Percentiles rank a stretch among this genome's conserved stretches.
Evolutionary conservation across 2,113 vertebrate genomes (phyloP).

Genomic region (Telmatochromis brichardi): DNA sequence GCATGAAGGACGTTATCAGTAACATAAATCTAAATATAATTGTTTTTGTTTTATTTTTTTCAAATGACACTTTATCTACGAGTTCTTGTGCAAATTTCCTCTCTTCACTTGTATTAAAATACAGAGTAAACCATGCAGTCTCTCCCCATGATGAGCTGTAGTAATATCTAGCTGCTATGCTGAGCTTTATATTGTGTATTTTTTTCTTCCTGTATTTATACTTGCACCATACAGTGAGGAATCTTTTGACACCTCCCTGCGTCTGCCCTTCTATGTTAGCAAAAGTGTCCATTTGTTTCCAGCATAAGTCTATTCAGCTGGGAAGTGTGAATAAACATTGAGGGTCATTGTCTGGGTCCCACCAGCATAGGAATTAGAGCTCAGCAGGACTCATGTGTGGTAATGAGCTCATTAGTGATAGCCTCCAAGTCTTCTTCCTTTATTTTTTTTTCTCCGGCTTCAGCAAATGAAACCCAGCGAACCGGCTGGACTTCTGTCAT

Average conservation of each 20-base stretch:
- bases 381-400: background rate
- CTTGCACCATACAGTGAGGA: background rate
- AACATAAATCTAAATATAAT: background rate
- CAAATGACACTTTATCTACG: background rate
- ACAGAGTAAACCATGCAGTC: background rate
- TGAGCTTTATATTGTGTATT: background rate
- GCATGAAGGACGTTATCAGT: background rate
- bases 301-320: background rate
- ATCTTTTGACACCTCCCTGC: background rate
- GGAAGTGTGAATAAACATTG: background rate
- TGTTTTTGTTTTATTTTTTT: background rate
- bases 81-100: background rate
- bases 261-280: background rate
- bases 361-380: background rate
- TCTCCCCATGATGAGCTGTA: background rate
- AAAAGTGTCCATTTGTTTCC: background rate
- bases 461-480: background rate
- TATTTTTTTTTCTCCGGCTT: background rate
- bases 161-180: background rate
- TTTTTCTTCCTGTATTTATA: background rate
- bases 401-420: conserved; percentile 31
- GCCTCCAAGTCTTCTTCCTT: background rate
- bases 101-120: background rate
- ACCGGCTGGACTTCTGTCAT: background rate
- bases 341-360: background rate